These are phyloP conservation scores for Cyanistes caeruleus DNA, from an alignment of 2,113 vertebrate species.

Conservation along the genomic window DNA sequence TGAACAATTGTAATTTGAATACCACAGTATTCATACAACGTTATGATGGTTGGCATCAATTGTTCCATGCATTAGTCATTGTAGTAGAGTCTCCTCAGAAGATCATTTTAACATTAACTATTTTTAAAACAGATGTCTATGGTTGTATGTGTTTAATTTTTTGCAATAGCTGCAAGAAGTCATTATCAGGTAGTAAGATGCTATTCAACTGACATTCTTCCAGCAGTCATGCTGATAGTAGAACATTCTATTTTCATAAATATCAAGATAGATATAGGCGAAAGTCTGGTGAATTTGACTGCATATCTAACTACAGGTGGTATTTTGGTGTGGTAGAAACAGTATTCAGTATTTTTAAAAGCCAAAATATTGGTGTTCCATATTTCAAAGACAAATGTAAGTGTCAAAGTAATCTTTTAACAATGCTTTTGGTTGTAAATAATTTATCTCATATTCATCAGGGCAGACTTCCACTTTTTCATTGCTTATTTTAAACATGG, in stretches of 20 bases:
- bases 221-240: not conserved
- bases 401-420: not conserved
- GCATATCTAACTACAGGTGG: not conserved
- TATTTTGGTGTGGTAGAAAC: not conserved
- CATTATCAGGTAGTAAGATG: not conserved
- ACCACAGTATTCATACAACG: not conserved
- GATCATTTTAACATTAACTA: not conserved
- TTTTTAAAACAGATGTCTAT: not conserved
- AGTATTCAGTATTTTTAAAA: not conserved
- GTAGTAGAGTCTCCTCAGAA: not conserved
- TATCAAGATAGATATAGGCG: not conserved
- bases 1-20: not conserved
- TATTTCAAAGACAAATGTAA: not conserved
- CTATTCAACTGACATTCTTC: not conserved
- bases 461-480: not conserved
- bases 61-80: not conserved
- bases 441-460: not conserved
- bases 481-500: not conserved
- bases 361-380: fast-evolving
- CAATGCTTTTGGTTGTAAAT: not conserved
- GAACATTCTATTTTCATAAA: not conserved
- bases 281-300: not conserved
- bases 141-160: not conserved
- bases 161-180: not conserved
- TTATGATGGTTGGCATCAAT: not conserved